Conservation (phyloP, 1,140 invertebrate genomes). For the Pogonognathellus flavescens region DNA sequence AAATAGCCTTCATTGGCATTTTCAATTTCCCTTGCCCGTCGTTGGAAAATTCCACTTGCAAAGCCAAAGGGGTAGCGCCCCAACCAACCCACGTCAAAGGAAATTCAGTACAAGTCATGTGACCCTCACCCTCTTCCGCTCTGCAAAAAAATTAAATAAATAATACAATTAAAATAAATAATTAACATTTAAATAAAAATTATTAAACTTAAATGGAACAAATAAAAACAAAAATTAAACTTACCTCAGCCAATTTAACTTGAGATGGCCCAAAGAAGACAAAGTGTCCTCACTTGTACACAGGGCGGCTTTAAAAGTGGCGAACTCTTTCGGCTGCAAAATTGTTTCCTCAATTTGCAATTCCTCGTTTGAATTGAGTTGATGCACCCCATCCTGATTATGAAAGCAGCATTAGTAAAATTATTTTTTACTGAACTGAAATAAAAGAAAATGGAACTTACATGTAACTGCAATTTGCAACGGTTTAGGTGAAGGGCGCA, state of each 20-base stretch:
- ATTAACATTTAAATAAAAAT: background rate
- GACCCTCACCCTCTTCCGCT: conserved; percentile 53
- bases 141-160: too few species aligned
- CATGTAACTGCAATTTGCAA: background rate
- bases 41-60: conserved; percentile 81
- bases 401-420: too few species aligned
- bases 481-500: conserved; percentile 4
- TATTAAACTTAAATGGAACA: background rate
- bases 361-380: background rate
- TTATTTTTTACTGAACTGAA: too few species aligned
- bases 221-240: background rate
- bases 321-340: conserved; percentile 31
- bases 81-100: conserved; percentile 70
- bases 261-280: conserved; percentile 36
- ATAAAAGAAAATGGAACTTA: background rate
- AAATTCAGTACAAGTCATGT: conserved; percentile 70
- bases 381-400: background rate
- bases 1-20: conserved; percentile 77
- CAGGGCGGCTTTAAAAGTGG: background rate
- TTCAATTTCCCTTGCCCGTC: conserved; percentile 58
- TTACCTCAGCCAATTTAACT: conserved; percentile 57
- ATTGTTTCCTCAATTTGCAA: background rate
- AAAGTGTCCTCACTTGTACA: background rate
- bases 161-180: too few species aligned
- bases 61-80: conserved; percentile 79